Percentiles rank a stretch among this genome's conserved stretches.
phyloP scores from a whole-genome alignment of 2,888 invertebrate genomes.

The Synergus gifuensis region DNA sequence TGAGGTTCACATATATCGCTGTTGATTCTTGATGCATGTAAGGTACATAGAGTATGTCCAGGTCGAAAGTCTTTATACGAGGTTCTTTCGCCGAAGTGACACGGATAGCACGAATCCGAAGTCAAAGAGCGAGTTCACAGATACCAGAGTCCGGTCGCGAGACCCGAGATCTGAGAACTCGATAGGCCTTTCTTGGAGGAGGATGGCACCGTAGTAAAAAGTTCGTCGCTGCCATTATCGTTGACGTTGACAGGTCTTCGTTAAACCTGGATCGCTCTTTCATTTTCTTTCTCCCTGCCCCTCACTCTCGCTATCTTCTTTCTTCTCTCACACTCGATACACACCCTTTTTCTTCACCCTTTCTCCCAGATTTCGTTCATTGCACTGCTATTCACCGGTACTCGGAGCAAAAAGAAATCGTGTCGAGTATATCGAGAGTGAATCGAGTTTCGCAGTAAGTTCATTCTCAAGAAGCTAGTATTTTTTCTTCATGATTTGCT shows the following conservation, averaged over 20 bases:
- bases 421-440: conserved; percentile 9
- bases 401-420: conserved; percentile 18
- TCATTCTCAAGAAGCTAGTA: neutral
- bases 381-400: neutral
- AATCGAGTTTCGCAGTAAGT: conserved; percentile 21
- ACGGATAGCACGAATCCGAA: conserved; percentile 50
- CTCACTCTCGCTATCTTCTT: conserved; percentile 33
- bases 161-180: conserved; percentile 47
- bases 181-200: conserved; percentile 48
- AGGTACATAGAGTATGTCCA: conserved; percentile 25
- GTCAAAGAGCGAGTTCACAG: conserved; percentile 49
- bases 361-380: conserved; percentile 37
- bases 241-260: conserved; percentile 56
- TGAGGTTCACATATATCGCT: conserved; percentile 5
- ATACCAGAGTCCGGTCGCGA: conserved; percentile 44
- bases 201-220: conserved; percentile 45
- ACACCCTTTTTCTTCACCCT: conserved; percentile 9
- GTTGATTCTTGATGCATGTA: conserved; percentile 32
- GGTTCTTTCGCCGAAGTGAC: conserved; percentile 45
- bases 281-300: conserved; percentile 42
- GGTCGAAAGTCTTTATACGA: conserved; percentile 47
- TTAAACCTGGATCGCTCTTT: conserved; percentile 56
- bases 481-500: neutral
- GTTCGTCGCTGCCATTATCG: conserved; percentile 53
- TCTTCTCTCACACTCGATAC: conserved; percentile 30